Evolutionary conservation across 2,797 vertebrate genomes (phyloP).

Genomic region (Falco columbarius): DNA sequence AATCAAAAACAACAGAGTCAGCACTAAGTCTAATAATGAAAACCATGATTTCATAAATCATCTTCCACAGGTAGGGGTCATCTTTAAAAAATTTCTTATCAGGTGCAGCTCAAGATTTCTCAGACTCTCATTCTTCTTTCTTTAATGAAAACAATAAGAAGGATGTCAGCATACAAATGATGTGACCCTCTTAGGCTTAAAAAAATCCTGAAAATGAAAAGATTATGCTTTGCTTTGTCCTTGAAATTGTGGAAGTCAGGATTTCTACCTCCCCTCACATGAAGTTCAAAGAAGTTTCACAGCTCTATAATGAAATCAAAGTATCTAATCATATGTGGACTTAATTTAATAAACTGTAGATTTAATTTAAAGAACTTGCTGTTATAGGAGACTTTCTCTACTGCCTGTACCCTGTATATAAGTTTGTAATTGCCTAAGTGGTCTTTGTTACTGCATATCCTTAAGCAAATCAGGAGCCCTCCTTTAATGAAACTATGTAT

Average conservation of each 20-base stretch:
- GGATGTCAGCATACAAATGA: slow-evolving; percentile 76
- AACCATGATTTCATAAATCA: slow-evolving; percentile 95
- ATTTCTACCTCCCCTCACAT: not conserved
- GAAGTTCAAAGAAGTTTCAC: not conserved
- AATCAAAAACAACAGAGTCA: slow-evolving; percentile 89
- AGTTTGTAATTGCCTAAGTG: not conserved
- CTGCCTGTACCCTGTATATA: not conserved
- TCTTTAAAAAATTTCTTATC: slow-evolving; percentile 89
- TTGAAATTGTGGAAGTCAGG: slow-evolving; percentile 65
- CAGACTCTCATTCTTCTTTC: slow-evolving; percentile 69
- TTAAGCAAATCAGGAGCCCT: not conserved
- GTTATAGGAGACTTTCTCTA: not conserved
- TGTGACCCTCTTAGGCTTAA: slow-evolving; percentile 69
- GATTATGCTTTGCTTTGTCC: slow-evolving; percentile 50
- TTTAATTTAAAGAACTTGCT: slow-evolving; percentile 51
- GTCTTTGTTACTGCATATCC: not conserved
- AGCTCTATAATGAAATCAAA: not conserved
- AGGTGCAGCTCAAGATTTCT: slow-evolving; percentile 75
- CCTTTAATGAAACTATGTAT: not conserved
- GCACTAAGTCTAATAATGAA: slow-evolving; percentile 92
- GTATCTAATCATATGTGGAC: not conserved
- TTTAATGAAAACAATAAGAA: slow-evolving; percentile 80
- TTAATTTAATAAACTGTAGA: slow-evolving; percentile 59
- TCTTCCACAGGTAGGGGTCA: slow-evolving; percentile 86
- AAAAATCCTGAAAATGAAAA: slow-evolving; percentile 50